Evolutionary conservation across 2,113 vertebrate species (phyloP).

Genomic region (Jaculus jaculus): DNA sequence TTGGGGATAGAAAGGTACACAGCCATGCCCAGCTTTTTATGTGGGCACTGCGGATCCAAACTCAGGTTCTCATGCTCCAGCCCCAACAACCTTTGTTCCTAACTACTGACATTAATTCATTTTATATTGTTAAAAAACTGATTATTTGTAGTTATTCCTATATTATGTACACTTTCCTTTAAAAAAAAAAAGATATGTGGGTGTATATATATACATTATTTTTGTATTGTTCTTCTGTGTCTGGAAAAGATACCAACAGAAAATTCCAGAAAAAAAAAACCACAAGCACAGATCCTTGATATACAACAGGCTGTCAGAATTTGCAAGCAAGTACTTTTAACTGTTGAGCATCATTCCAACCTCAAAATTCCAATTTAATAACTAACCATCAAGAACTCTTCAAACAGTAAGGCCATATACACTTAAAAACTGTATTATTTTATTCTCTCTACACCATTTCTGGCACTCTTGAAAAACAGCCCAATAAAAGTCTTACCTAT

Average conservation of each 20-base stretch:
- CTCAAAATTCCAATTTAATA: conserved; percentile 40
- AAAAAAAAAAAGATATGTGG: too few species aligned
- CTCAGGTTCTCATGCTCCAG: too few species aligned
- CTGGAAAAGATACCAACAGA: conserved; percentile 27
- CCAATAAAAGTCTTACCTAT: conserved; percentile 41
- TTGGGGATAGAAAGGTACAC: too few species aligned
- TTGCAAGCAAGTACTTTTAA: too few species aligned
- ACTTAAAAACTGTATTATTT: not conserved
- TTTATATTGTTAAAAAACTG: conserved; percentile 24
- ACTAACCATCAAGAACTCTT: conserved; percentile 5
- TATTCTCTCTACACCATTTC: conserved; percentile 22
- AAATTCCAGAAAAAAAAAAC: not conserved
- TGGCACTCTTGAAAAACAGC: conserved; percentile 15
- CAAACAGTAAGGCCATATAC: conserved; percentile 14
- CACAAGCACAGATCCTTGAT: not conserved
- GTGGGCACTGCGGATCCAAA: too few species aligned
- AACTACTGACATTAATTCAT: not conserved
- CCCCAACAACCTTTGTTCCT: not conserved
- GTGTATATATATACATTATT: too few species aligned
- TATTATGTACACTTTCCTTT: not conserved
- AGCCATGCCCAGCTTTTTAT: too few species aligned
- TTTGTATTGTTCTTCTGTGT: not conserved
- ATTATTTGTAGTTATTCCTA: not conserved
- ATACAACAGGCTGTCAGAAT: not conserved
- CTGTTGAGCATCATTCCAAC: not conserved